Percentiles rank a stretch among this genome's conserved stretches.
phyloP scores from a whole-genome alignment of 2,797 vertebrate species.

The Paratrypauchen microcephalus region DNA sequence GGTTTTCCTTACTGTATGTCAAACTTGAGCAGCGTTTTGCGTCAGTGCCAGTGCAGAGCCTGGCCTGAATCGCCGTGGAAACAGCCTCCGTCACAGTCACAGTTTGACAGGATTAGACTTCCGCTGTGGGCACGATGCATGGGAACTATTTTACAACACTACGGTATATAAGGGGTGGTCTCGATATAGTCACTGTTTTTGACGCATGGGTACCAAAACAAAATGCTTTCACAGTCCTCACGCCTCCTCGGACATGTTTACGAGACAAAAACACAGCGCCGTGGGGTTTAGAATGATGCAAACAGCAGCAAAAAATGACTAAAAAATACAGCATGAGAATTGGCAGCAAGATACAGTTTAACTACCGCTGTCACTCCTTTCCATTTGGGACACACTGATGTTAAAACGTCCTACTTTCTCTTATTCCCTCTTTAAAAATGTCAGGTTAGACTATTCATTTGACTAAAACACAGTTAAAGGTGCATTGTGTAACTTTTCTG shows the following conservation, averaged over 20 bases:
- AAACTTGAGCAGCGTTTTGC: slow-evolving; percentile 17
- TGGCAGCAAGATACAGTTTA: slow-evolving; percentile 34
- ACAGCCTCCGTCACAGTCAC: slow-evolving; percentile 44
- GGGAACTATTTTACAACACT: slow-evolving; percentile 35
- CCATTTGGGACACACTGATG: slow-evolving; percentile 44
- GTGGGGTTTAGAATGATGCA: slow-evolving; percentile 31
- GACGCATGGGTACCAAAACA: slow-evolving; percentile 40
- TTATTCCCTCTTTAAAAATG: slow-evolving; percentile 20
- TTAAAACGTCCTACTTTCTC: slow-evolving; percentile 61
- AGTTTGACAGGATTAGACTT: slow-evolving; percentile 60
- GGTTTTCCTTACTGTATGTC: background rate
- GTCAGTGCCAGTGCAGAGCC: slow-evolving; percentile 14
- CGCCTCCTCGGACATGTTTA: slow-evolving; percentile 37
- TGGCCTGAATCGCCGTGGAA: slow-evolving; percentile 46
- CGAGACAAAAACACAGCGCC: slow-evolving; percentile 18
- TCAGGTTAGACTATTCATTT: too few species aligned
- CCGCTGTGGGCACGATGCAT: slow-evolving; percentile 49
- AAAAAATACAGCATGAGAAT: background rate
- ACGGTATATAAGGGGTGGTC: slow-evolving; percentile 20
- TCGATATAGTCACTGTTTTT: slow-evolving; percentile 15
- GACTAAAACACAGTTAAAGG: too few species aligned
- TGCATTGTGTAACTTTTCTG: too few species aligned
- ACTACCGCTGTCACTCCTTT: slow-evolving; percentile 31
- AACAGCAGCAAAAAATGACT: slow-evolving; percentile 12
- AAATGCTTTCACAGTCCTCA: slow-evolving; percentile 21